A percentile compares a stretch with the other conserved stretches of the same genome.
Conservation (phyloP, 2,888 invertebrate species). For the Orthosia gracilis region DNA sequence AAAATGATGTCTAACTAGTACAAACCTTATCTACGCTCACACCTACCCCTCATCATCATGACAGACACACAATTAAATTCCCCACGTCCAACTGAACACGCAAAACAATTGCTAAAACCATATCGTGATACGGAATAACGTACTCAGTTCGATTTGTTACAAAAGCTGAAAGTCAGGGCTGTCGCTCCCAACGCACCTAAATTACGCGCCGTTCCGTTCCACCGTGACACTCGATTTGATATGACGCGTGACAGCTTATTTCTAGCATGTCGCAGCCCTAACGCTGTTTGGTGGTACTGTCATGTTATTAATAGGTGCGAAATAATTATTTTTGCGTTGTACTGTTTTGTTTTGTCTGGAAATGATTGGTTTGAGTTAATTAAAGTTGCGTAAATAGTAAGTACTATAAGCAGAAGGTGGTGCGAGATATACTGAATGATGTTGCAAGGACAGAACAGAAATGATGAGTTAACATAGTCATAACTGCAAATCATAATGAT, state of each 20-base stretch:
- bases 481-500: neutral
- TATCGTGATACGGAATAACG: slow-evolving; percentile 53
- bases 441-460: neutral
- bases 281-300: slow-evolving; percentile 54
- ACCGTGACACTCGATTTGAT: slow-evolving; percentile 72
- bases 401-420: neutral
- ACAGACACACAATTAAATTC: slow-evolving; percentile 63
- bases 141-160: slow-evolving; percentile 63
- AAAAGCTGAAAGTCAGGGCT: slow-evolving; percentile 64
- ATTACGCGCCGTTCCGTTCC: slow-evolving; percentile 71
- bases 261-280: slow-evolving; percentile 65
- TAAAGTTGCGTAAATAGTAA: slow-evolving; percentile 8
- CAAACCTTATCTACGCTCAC: slow-evolving; percentile 24
- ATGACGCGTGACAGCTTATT: slow-evolving; percentile 75
- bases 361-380: slow-evolving; percentile 22
- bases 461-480: neutral
- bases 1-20: slow-evolving; percentile 26
- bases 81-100: slow-evolving; percentile 54
- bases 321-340: slow-evolving; percentile 57
- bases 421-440: neutral
- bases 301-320: slow-evolving; percentile 56
- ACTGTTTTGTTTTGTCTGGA: slow-evolving; percentile 20
- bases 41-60: slow-evolving; percentile 36
- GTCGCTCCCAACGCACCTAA: slow-evolving; percentile 67
- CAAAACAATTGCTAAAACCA: slow-evolving; percentile 65